A percentile compares a stretch with the other conserved stretches of the same genome.
Evolutionary conservation across 2,113 vertebrate species (phyloP).

Genomic region (Pygoscelis antarcticus): DNA sequence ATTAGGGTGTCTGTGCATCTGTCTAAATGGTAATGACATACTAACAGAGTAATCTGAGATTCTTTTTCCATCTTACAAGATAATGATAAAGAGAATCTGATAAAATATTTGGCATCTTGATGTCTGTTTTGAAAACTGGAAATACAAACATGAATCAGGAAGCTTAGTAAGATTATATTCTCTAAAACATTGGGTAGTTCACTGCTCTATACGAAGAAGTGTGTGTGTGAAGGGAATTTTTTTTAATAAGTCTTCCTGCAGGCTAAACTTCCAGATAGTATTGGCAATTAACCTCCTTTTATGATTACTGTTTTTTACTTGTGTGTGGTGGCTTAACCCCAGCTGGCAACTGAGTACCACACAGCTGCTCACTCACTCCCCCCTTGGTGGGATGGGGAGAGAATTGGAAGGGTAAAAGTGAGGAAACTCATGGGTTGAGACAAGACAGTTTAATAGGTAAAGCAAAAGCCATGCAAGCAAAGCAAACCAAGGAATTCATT

Average conservation of each 20-base stretch:
- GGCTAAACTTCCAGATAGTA: neutral
- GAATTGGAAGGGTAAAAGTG: neutral
- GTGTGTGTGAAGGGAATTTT: neutral
- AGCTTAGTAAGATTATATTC: neutral
- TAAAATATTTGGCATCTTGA: conserved; percentile 4
- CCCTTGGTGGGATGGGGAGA: neutral
- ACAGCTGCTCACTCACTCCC: neutral
- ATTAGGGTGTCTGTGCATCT: neutral
- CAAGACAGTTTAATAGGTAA: neutral
- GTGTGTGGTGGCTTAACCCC: neutral
- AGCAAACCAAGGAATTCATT: neutral
- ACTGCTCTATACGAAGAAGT: neutral
- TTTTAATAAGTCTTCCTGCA: neutral
- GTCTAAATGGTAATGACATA: conserved; percentile 54
- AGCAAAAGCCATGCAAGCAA: neutral
- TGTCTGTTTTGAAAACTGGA: conserved; percentile 11
- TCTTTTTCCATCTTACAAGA: neutral
- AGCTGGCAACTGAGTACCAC: neutral
- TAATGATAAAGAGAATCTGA: neutral
- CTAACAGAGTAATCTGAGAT: neutral
- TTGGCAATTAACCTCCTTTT: neutral
- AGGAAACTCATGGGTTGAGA: neutral
- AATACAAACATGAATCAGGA: neutral
- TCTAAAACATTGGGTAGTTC: neutral
- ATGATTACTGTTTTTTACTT: neutral